Conservation (phyloP, 2,888 invertebrate species). For the Hermodice carunculata region DNA sequence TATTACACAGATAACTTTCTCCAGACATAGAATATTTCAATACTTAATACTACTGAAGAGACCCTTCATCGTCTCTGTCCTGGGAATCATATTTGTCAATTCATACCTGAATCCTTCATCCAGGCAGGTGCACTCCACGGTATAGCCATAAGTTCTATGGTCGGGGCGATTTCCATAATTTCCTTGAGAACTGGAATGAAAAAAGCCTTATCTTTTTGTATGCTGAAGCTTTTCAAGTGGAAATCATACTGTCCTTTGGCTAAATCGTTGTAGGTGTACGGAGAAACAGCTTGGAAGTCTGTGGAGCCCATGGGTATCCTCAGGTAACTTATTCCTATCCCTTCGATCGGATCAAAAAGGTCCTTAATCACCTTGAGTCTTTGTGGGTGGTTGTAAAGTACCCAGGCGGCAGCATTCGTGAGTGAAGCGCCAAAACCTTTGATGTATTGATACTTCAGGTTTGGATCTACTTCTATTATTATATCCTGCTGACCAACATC, state of each 20-base stretch:
- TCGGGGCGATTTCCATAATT: conserved; percentile 22
- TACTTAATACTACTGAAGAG: too few species aligned
- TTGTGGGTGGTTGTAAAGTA: conserved; percentile 23
- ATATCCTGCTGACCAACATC: too few species aligned
- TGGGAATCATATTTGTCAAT: too few species aligned
- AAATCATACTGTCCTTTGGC: conserved; percentile 18
- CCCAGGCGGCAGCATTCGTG: conserved; percentile 27
- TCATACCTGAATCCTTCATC: conserved; percentile 32
- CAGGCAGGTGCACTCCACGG: conserved; percentile 40
- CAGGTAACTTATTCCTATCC: conserved; percentile 29
- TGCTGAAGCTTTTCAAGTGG: conserved; percentile 25
- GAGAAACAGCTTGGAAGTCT: conserved; percentile 32
- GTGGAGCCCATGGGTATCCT: conserved; percentile 37
- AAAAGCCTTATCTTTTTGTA: conserved; percentile 30
- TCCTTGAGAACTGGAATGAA: conserved; percentile 30
- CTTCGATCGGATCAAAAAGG: conserved; percentile 22
- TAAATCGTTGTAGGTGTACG: conserved; percentile 35
- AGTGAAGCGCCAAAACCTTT: conserved; percentile 37
- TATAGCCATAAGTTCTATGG: conserved; percentile 29
- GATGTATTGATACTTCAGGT: conserved; percentile 22
- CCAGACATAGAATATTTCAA: too few species aligned
- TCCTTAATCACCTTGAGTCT: conserved; percentile 9
- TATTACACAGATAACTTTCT: too few species aligned
- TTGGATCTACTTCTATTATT: conserved; percentile 12
- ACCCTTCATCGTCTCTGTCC: too few species aligned